phyloP scores from a whole-genome alignment of 1,140 invertebrate genomes.

The Trachelipus rathkii region DNA sequence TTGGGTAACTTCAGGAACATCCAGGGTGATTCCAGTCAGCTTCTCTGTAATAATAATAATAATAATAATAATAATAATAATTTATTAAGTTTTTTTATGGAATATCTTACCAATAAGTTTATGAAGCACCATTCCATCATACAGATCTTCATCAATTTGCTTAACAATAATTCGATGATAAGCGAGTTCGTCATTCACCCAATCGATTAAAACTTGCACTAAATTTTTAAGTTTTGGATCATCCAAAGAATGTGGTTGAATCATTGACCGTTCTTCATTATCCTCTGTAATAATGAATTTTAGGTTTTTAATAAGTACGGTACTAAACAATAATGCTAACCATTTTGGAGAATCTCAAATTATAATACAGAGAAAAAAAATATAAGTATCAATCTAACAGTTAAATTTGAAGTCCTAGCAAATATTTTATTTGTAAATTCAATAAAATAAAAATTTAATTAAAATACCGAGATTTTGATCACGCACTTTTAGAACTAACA shows the following conservation, averaged over 20 bases:
- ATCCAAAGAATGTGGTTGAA: constrained; percentile 81
- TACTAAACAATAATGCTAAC: no score
- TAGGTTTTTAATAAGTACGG: no score
- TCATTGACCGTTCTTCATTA: constrained; percentile 93
- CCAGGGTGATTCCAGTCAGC: constrained; percentile 80
- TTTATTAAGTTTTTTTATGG: not conserved
- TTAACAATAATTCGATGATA: constrained; percentile 95
- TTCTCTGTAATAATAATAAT: constrained; percentile 68
- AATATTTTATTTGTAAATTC: no score
- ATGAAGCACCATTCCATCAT: constrained; percentile 96
- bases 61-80: constrained; percentile 13
- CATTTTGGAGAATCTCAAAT: no score
- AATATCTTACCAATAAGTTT: constrained; percentile 73
- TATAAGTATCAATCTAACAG: no score
- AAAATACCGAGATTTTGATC: no score
- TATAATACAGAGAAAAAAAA: no score
- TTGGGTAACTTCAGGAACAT: constrained; percentile 97
- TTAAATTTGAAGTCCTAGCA: no score
- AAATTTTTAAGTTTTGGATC: constrained; percentile 84
- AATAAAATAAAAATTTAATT: no score
- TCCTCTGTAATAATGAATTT: constrained; percentile 63
- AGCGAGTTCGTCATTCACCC: constrained; percentile 98
- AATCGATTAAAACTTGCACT: constrained; percentile 85
- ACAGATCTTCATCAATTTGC: constrained; percentile 93
- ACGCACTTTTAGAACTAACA: no score